Percentiles rank a stretch among this genome's conserved stretches.
Conservation (phyloP, 2,888 invertebrate species). For the Nyleta sp. region DNA sequence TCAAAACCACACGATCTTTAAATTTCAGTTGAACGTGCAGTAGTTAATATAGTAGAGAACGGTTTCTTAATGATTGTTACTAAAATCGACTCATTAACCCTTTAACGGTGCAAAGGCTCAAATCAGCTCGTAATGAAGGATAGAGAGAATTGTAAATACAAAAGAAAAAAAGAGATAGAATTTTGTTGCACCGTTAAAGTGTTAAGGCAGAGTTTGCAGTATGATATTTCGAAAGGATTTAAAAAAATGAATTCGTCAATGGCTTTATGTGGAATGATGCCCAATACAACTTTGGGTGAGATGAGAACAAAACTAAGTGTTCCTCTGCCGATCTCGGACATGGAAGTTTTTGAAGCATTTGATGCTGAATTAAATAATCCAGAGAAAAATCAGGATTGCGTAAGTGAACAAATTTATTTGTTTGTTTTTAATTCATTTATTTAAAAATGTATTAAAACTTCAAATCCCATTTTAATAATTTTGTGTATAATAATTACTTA, state of each 20-base stretch:
- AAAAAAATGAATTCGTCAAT: slow-evolving; percentile 20
- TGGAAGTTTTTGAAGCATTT: slow-evolving; percentile 2
- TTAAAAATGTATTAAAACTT: neutral
- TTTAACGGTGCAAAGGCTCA: no score
- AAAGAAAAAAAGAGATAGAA: no score
- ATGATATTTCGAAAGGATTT: slow-evolving; percentile 12
- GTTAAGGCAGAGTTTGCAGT: slow-evolving; percentile 14
- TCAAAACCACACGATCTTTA: no score
- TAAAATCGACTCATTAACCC: slow-evolving; percentile 17
- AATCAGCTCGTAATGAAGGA: no score
- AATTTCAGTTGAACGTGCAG: no score
- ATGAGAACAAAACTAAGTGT: neutral
- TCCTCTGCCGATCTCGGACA: neutral
- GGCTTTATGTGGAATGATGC: slow-evolving; percentile 10
- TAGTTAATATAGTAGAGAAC: neutral
- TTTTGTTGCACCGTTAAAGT: no score
- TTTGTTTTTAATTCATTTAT: neutral
- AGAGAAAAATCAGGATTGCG: slow-evolving; percentile 7
- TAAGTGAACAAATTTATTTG: no score
- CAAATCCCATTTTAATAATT: neutral
- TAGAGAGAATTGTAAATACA: no score
- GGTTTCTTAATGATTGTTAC: slow-evolving; percentile 3
- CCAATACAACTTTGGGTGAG: slow-evolving; percentile 5
- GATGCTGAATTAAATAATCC: neutral
- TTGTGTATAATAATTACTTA: no score